Conservation (phyloP, 2,113 vertebrate species). For the Pseudorasbora parva region DNA sequence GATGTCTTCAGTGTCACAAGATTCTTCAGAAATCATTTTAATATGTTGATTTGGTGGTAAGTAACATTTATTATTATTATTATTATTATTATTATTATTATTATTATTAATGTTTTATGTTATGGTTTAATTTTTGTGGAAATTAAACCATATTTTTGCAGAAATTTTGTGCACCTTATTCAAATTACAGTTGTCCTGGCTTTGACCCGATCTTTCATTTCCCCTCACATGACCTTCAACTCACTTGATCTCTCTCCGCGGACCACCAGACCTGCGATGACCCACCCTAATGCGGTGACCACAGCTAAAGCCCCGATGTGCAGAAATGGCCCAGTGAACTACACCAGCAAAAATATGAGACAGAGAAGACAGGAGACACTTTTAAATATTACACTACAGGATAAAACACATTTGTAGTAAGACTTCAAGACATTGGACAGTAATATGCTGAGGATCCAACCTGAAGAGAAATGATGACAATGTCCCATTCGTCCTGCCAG, state of each 20-base stretch:
- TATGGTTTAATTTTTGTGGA: no score
- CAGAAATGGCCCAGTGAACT: constrained; percentile 94
- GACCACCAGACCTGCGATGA: constrained; percentile 88
- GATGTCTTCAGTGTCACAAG: background rate
- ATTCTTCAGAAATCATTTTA: background rate
- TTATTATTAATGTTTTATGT: no score
- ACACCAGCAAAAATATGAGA: constrained; percentile 24
- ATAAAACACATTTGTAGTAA: no score
- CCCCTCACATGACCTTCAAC: constrained; percentile 61
- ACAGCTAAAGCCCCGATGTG: constrained; percentile 87
- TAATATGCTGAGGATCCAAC: constrained; percentile 68
- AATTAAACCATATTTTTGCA: no score
- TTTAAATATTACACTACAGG: no score
- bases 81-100: no score
- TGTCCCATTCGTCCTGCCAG: constrained; percentile 91
- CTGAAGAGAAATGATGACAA: constrained; percentile 89
- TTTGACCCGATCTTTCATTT: background rate
- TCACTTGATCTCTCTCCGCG: constrained; percentile 87
- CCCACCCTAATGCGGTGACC: constrained; percentile 88
- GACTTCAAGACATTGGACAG: background rate
- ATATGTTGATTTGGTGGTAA: background rate
- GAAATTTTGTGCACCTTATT: no score
- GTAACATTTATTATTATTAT: no score
- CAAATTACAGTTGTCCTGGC: no score
- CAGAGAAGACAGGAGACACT: no score